Evolutionary conservation across 2,113 vertebrate genomes (phyloP).

Genomic region (Miniopterus natalensis): DNA sequence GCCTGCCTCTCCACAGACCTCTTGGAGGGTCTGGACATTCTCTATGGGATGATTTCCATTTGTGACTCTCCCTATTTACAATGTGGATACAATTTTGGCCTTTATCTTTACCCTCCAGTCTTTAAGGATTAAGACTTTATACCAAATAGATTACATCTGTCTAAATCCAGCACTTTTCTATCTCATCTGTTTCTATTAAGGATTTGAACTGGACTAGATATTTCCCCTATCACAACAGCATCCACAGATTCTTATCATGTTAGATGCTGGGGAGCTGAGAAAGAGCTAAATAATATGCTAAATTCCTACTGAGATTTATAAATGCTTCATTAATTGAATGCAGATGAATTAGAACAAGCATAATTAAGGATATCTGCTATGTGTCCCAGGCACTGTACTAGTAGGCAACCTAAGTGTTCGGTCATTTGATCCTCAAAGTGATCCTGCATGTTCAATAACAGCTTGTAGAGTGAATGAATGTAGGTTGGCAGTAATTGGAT

Average conservation of each 20-base stretch:
- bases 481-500: background rate
- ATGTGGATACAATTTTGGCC: background rate
- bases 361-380: background rate
- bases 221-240: background rate
- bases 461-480: background rate
- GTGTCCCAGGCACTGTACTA: background rate
- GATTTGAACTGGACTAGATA: background rate
- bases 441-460: background rate
- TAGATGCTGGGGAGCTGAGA: background rate
- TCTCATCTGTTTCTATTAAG: constrained; percentile 22
- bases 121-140: constrained; percentile 66
- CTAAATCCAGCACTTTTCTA: background rate
- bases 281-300: background rate
- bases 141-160: constrained; percentile 61
- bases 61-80: constrained; percentile 47
- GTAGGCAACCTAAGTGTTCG: background rate
- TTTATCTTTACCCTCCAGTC: constrained; percentile 28
- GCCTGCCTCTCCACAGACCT: constrained; percentile 1
- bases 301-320: background rate
- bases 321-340: background rate
- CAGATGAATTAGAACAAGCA: background rate
- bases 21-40: constrained; percentile 33
- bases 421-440: background rate
- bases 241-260: background rate
- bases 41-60: background rate